phyloP scores from a whole-genome alignment of 2,113 vertebrate species.

The Eurypyga helias region DNA sequence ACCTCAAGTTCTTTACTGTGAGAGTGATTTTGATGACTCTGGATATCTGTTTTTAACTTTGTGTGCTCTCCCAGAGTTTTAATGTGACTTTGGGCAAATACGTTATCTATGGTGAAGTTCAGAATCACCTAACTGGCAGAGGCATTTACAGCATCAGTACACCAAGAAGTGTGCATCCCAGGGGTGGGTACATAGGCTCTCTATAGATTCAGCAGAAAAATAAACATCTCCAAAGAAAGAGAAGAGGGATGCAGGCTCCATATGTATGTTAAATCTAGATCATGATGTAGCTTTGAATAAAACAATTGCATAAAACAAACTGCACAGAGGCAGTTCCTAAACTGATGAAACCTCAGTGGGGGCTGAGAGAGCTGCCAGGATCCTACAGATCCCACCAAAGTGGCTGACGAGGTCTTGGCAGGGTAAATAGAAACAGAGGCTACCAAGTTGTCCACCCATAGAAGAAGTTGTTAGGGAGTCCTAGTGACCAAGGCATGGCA shows the following conservation, averaged over 20 bases:
- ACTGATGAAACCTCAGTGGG: too few relatives aligned
- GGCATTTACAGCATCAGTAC: neutral
- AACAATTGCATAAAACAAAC: neutral
- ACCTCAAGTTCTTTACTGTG: neutral
- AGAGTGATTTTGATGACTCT: neutral
- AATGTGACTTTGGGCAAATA: neutral
- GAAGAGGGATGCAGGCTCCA: accelerated
- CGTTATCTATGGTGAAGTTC: accelerated
- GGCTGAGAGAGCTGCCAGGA: too few relatives aligned
- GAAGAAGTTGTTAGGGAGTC: too few relatives aligned
- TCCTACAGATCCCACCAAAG: too few relatives aligned
- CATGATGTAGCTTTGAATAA: neutral
- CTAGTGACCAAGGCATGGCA: too few relatives aligned
- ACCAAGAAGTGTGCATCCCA: neutral
- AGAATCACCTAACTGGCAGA: neutral
- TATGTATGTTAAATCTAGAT: neutral
- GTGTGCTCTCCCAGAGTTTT: neutral
- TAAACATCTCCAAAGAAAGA: neutral
- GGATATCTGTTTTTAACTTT: neutral
- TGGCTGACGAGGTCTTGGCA: too few relatives aligned
- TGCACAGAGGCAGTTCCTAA: too few relatives aligned
- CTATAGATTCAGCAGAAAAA: neutral
- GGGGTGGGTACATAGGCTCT: neutral
- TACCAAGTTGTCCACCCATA: too few relatives aligned
- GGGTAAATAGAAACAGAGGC: too few relatives aligned